A percentile compares a stretch with the other conserved stretches of the same genome.
Conservation (phyloP, 1,140 invertebrate genomes). For the Bombus cullumanus region DNA sequence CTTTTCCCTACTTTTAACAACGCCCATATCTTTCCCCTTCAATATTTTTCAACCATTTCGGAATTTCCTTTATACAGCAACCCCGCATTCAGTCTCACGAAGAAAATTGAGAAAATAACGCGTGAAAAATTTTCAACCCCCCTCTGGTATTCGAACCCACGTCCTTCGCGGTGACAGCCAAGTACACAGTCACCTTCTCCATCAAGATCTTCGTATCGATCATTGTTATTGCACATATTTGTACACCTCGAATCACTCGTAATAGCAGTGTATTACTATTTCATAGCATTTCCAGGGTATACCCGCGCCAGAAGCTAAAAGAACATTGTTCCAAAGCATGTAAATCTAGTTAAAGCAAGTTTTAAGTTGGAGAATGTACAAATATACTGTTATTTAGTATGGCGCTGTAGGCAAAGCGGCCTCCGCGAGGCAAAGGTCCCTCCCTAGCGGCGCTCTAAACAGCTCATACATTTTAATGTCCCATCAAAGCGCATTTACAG, state of each 20-base stretch:
- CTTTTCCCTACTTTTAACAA: no score
- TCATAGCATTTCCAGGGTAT: background rate
- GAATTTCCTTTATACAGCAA: no score
- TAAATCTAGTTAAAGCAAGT: background rate
- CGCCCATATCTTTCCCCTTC: no score
- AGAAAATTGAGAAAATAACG: background rate
- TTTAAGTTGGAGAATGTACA: background rate
- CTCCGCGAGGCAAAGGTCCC: background rate
- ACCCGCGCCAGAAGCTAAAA: background rate
- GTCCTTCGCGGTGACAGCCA: background rate
- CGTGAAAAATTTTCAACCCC: background rate
- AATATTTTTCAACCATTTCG: no score
- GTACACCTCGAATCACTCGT: background rate
- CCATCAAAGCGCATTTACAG: conserved; percentile 41
- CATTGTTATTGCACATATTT: background rate
- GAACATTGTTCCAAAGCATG: background rate
- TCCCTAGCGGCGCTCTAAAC: conserved; percentile 12
- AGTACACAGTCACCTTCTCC: background rate
- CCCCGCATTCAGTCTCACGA: no score
- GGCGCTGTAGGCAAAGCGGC: no score
- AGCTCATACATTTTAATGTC: conserved; percentile 54
- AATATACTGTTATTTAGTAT: background rate
- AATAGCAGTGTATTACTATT: background rate
- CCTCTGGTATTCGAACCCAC: background rate
- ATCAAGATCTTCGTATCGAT: background rate